Percentiles rank a stretch among this genome's conserved stretches.
phyloP scores from a whole-genome alignment of 2,797 vertebrate genomes.

The Girardinus metallicus region DNA sequence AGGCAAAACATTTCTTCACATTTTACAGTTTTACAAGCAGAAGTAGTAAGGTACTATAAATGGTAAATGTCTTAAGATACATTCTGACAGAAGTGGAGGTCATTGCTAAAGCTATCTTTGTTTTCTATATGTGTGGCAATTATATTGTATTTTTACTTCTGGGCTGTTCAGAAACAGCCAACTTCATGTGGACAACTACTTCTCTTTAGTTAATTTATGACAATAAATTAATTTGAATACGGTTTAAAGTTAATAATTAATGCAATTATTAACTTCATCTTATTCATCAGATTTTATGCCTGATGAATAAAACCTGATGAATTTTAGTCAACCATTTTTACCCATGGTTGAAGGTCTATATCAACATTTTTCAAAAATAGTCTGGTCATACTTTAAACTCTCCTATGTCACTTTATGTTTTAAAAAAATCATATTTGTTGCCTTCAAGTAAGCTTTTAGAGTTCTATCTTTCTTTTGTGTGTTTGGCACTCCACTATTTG shows the following conservation, averaged over 20 bases:
- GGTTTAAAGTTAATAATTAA: too few relatives aligned
- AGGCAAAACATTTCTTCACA: not conserved
- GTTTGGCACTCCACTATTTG: conserved; percentile 15
- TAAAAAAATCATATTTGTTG: not conserved
- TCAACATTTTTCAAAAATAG: not conserved
- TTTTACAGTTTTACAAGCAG: not conserved
- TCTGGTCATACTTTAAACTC: not conserved
- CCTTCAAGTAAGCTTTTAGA: not conserved
- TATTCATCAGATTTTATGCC: not conserved
- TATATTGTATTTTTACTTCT: not conserved
- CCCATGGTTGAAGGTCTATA: not conserved
- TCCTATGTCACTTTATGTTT: not conserved
- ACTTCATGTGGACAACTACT: not conserved
- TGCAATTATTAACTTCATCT: not conserved
- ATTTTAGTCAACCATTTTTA: not conserved
- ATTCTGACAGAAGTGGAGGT: not conserved
- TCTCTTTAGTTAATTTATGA: not conserved
- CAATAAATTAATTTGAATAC: not conserved
- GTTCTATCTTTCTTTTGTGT: not conserved
- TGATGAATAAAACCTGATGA: too few relatives aligned
- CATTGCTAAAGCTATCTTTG: not conserved
- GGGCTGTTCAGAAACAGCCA: not conserved
- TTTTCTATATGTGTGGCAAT: not conserved
- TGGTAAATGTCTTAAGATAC: not conserved
- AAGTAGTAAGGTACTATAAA: not conserved